Conservation (phyloP, 2,888 invertebrate genomes). For the Pogonocherus hispidulus region DNA sequence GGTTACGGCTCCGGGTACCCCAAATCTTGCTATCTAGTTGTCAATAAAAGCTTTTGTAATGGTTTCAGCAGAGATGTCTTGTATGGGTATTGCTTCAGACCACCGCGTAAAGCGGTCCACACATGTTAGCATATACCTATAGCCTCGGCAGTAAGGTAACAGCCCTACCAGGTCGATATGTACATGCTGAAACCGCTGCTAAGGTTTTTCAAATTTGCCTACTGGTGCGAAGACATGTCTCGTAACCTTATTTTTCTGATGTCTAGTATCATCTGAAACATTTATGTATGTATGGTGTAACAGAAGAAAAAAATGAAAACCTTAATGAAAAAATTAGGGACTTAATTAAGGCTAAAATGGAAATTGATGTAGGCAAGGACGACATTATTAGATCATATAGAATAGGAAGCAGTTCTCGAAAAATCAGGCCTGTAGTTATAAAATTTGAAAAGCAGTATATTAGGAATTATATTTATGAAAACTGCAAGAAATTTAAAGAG, state of each 20-base stretch:
- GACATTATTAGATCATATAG: too few species aligned
- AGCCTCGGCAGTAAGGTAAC: neutral
- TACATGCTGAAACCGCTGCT: neutral
- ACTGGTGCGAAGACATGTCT: neutral
- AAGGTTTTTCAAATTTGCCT: neutral
- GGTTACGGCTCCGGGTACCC: slow-evolving; percentile 1
- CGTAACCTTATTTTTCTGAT: neutral
- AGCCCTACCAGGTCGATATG: neutral
- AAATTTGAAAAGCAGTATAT: too few species aligned
- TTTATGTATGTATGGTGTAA: too few species aligned
- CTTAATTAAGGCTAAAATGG: too few species aligned
- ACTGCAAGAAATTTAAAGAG: too few species aligned
- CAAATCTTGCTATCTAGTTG: neutral
- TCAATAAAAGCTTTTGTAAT: neutral
- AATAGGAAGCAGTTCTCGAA: too few species aligned
- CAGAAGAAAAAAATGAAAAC: too few species aligned
- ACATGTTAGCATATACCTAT: neutral
- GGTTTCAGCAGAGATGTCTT: neutral
- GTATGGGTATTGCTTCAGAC: neutral
- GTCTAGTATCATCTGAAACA: too few species aligned
- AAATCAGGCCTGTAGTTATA: too few species aligned
- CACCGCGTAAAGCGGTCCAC: neutral
- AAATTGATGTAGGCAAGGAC: too few species aligned
- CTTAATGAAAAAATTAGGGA: too few species aligned
- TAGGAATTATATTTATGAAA: too few species aligned